phyloP scores from a whole-genome alignment of 2,113 vertebrate genomes.

The Sturnira hondurensis region DNA sequence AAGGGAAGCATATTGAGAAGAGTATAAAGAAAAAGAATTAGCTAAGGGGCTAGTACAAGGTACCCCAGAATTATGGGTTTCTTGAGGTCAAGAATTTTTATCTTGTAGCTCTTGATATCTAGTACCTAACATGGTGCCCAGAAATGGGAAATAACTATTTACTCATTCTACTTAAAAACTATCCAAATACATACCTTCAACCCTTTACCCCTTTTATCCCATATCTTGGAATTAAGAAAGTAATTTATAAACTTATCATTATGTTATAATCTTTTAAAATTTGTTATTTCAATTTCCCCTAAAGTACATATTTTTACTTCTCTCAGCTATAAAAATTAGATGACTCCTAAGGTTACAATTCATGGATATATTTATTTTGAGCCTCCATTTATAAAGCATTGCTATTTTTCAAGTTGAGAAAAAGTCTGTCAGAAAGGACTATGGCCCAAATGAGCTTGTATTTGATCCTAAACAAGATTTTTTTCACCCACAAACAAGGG shows the following conservation, averaged over 20 bases:
- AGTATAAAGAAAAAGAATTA: background rate
- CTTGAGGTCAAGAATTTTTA: background rate
- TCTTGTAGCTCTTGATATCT: background rate
- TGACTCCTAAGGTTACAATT: background rate
- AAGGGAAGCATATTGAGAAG: background rate
- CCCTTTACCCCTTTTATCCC: background rate
- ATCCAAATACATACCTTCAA: background rate
- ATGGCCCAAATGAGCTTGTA: background rate
- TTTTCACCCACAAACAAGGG: background rate
- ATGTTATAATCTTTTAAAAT: background rate
- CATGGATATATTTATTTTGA: background rate
- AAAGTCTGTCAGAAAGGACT: background rate
- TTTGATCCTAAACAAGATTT: background rate
- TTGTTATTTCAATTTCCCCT: background rate
- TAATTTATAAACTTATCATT: background rate
- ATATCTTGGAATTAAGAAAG: background rate
- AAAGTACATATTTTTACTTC: background rate
- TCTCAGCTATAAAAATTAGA: background rate
- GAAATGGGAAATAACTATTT: background rate
- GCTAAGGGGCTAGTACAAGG: background rate
- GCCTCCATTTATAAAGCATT: background rate
- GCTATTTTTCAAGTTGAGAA: constrained; percentile 18
- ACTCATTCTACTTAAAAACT: background rate
- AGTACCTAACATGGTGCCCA: background rate
- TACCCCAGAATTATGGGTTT: background rate